phyloP scores from a whole-genome alignment of 2,888 invertebrate genomes.

The Girardia tigrina region DNA sequence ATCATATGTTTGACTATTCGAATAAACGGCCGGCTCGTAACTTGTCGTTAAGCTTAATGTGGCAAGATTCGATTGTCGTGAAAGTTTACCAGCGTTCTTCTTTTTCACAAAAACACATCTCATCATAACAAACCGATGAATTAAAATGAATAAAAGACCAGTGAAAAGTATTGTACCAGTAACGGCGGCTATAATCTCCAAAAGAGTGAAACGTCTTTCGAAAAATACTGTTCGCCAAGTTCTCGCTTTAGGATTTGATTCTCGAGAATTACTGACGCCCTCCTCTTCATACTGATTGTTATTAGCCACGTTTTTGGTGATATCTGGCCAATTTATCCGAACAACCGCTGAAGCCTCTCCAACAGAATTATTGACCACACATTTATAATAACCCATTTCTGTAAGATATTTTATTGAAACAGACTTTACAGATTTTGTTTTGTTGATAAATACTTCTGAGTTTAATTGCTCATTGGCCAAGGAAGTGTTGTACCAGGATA shows the following conservation, averaged over 20 bases:
- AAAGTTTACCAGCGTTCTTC: neutral
- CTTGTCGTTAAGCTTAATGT: neutral
- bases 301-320: neutral
- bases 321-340: neutral
- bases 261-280: neutral
- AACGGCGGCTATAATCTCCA: neutral
- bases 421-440: neutral
- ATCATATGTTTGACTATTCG: conserved; percentile 15
- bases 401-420: neutral
- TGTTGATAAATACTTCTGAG: neutral
- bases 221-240: conserved; percentile 1
- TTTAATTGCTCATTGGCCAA: neutral
- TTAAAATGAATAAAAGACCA: neutral
- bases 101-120: neutral
- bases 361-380: neutral
- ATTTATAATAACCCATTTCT: conserved; percentile 4
- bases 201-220: neutral
- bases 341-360: neutral
- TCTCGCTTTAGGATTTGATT: neutral
- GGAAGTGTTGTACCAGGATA: neutral
- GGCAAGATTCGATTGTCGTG: neutral
- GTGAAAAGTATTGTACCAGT: neutral
- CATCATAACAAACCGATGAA: neutral
- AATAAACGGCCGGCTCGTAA: conserved; percentile 1
- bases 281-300: neutral